Evolutionary conservation across 2,113 vertebrate species (phyloP), one percentile per base, ranked within the genome.

Genomic region (Phasianus colchicus): DNA sequence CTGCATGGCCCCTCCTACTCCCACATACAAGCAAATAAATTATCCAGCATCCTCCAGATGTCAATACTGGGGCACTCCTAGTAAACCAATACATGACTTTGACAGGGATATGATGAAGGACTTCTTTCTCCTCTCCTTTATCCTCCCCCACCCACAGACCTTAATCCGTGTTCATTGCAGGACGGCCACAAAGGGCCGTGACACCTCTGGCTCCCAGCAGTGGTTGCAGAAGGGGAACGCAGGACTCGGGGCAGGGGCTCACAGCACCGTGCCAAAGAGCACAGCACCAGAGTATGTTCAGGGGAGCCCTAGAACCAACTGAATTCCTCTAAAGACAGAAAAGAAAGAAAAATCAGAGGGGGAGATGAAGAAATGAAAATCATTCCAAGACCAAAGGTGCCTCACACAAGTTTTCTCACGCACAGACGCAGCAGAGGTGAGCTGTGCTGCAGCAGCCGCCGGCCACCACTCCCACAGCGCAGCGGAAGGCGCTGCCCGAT

Each of bases 211-310:
- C 30, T 45, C 3, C 6, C 66, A 40, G 64, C 16, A 69, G 30
- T 0, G 0, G 30, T 9, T 34, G 47, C 7, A 27, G 42, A 70
- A 67, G 3, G 54, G 27, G 27, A 17, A 4, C 6, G 27, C 0
- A 1, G 9, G 58, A 77, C 42, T 11, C 25, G 27, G 67, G 52
- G 47, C 36, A 30, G 71, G 32, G 25, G 6, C 13, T 43, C 63
- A 48, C 1, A 1, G 27, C 6, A 36, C 60, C 45, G 32, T 13
- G 27, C 36, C 34, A 22, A 86, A 73, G 29, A 29, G 34, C 38
- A 24, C 1, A 0, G 29, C 61, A 29, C 10, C 17, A 9, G 5
- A 19, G 20, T 6, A 32, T 64, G 13, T 50, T 55, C 50, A 19
- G 6, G 29, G 15, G 54, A 86, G 34, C 25, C 45, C 54, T 42